Evolutionary conservation across 1,140 invertebrate genomes (phyloP).

Genomic region (Tetranychus urticae): DNA sequence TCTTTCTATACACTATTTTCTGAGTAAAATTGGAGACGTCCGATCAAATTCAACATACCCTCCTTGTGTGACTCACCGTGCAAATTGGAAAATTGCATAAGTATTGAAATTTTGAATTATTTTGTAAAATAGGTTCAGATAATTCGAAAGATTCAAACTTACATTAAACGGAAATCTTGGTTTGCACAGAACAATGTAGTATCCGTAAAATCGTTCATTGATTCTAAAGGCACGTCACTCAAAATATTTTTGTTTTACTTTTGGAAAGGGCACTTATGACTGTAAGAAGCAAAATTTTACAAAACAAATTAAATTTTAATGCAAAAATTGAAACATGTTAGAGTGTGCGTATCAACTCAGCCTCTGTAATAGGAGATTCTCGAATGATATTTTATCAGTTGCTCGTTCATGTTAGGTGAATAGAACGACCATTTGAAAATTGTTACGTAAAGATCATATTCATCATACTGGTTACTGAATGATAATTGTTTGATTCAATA

Average conservation of each 20-base stretch:
- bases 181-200: constrained; percentile 87
- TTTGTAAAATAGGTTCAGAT: background rate
- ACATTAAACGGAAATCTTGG: constrained; percentile 72
- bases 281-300: constrained; percentile 20
- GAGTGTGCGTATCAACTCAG: constrained; percentile 78
- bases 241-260: constrained; percentile 79
- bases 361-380: constrained; percentile 77
- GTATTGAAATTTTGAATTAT: background rate
- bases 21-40: constrained; percentile 72
- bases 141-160: constrained; percentile 18
- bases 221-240: constrained; percentile 48
- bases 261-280: constrained; percentile 86
- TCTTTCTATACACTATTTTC: constrained; percentile 87
- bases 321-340: constrained; percentile 18
- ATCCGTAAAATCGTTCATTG: constrained; percentile 78
- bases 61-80: constrained; percentile 78
- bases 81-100: constrained; percentile 16
- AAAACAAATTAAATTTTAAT: background rate
- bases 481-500: constrained; percentile 56
- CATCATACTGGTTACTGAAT: constrained; percentile 72
- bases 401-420: constrained; percentile 96
- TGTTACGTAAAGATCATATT: constrained; percentile 93
- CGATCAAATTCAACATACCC: constrained; percentile 84
- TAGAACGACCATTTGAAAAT: constrained; percentile 99
- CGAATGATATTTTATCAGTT: constrained; percentile 70